Percentiles rank a stretch among this genome's conserved stretches.
Conservation (phyloP, 2,797 vertebrate genomes). For the Urophycis tenuis region DNA sequence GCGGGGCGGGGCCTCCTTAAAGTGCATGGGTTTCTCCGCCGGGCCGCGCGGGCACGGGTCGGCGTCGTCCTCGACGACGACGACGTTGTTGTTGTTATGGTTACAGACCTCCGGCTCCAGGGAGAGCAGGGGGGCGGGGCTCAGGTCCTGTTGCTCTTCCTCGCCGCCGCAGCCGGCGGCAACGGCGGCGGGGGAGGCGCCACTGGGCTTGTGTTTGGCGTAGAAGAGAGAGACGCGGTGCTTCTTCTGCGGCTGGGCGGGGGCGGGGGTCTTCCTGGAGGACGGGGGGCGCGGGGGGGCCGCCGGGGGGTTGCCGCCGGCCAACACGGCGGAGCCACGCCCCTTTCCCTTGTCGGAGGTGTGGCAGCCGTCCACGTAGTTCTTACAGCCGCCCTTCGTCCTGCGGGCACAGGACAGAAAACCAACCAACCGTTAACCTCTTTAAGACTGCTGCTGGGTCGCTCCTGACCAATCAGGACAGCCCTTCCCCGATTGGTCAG, state of each 20-base stretch:
- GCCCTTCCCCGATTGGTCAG: neutral
- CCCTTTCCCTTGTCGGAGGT: slow-evolving; percentile 92
- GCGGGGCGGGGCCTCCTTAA: slow-evolving; percentile 62
- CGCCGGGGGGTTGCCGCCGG: slow-evolving; percentile 65
- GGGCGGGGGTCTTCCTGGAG: slow-evolving; percentile 75
- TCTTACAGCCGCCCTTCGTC: slow-evolving; percentile 88
- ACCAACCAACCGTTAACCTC: slow-evolving; percentile 5
- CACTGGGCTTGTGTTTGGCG: slow-evolving; percentile 78
- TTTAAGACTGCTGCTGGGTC: no score
- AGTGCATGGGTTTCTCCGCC: slow-evolving; percentile 43
- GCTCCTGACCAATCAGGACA: neutral
- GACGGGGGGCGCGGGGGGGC: slow-evolving; percentile 76
- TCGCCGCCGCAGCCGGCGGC: slow-evolving; percentile 39
- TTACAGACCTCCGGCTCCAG: slow-evolving; percentile 61
- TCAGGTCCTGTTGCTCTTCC: slow-evolving; percentile 68
- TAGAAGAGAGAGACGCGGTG: slow-evolving; percentile 92
- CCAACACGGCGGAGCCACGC: slow-evolving; percentile 83
- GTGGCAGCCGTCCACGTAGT: slow-evolving; percentile 82
- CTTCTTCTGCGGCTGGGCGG: slow-evolving; percentile 85
- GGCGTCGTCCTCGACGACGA: slow-evolving; percentile 8
- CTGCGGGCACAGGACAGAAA: slow-evolving; percentile 51
- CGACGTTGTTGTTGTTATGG: slow-evolving; percentile 48
- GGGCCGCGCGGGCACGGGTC: slow-evolving; percentile 52
- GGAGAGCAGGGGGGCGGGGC: slow-evolving; percentile 51
- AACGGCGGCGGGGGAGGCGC: slow-evolving; percentile 38